Base-by-base conservation (phyloP, 2,888 invertebrate species). In the Nephrotoma guestfalica region DNA sequence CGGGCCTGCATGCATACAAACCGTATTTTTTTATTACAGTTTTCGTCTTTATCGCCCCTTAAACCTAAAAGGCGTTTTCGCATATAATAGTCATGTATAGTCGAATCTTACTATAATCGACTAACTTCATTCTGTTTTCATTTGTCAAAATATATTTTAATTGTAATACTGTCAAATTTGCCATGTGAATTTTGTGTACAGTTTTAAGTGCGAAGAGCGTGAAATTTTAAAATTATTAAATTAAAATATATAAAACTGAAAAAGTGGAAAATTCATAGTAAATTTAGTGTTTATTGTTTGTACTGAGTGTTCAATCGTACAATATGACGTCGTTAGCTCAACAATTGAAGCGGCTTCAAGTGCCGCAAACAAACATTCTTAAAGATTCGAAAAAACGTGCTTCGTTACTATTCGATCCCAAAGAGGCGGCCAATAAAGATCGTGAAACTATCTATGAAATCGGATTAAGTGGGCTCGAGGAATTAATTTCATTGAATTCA, bases 331-430 rank as follows among this genome's bases (percentile, higher is more conserved):
- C 96, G 41, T 92, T 97, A 90, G 95, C 95, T 86, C 94, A 96
- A 88, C 97, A 97, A 92, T 92, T 98, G 47, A 93, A 94, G 89
- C 95, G 94, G 87, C 93, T 97, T 86, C 93, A 94, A 83, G 93
- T 94, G 2, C 97, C 97, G 0, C 96, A 97, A 90, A 95, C 96
- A 0, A 91, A 93, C 2, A 90, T 94, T 4, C 92, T 96, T 45
- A 91, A 93, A 86, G 94, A 95, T 89, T 94, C 94, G 87, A 95
- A 94, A 89, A 95, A 94, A 89, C 94, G 94, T 85, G 93, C 95
- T 11, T 98, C 99, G 0, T 93, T 99, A 88, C 92, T 99, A 0
- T 99, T 98, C 90, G 96, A 97, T 89, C 94, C 96, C 0, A 96
- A 96, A 90, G 97, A 98, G 91, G 99, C 98, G 0, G 97, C 97